phyloP scores from a whole-genome alignment of 2,888 invertebrate species.

The Dorcus hopei region DNA sequence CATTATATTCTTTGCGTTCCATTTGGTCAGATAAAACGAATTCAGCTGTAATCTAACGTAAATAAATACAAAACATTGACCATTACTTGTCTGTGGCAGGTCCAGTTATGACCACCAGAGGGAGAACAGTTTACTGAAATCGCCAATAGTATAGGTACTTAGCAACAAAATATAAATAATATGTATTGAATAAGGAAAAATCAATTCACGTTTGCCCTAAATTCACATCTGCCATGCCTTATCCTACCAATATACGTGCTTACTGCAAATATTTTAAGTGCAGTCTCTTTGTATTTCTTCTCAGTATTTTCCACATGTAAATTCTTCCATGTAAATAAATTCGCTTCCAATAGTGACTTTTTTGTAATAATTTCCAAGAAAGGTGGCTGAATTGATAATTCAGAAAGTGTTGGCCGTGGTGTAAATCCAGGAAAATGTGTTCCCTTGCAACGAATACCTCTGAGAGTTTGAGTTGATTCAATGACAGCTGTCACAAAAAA shows the following conservation, averaged over 20 bases:
- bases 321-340: conserved; percentile 63
- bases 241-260: conserved; percentile 38
- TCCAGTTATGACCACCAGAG: no score
- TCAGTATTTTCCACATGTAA: conserved; percentile 61
- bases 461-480: conserved; percentile 73
- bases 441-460: conserved; percentile 87
- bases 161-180: no score
- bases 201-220: no score
- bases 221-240: no score
- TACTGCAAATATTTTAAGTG: conserved; percentile 89
- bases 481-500: conserved; percentile 75
- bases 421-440: conserved; percentile 80
- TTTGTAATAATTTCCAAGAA: conserved; percentile 59
- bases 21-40: no score
- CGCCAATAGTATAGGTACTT: no score
- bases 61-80: no score
- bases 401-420: conserved; percentile 79
- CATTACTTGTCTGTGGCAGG: no score
- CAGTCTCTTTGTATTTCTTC: conserved; percentile 69
- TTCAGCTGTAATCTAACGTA: no score
- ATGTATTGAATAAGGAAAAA: no score
- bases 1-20: no score
- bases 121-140: no score
- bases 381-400: conserved; percentile 64
- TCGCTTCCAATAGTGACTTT: conserved; percentile 78